Evolutionary conservation across 2,888 invertebrate genomes (phyloP), one percentile per base, ranked within the genome.

Genomic region (Tethea ocularis): DNA sequence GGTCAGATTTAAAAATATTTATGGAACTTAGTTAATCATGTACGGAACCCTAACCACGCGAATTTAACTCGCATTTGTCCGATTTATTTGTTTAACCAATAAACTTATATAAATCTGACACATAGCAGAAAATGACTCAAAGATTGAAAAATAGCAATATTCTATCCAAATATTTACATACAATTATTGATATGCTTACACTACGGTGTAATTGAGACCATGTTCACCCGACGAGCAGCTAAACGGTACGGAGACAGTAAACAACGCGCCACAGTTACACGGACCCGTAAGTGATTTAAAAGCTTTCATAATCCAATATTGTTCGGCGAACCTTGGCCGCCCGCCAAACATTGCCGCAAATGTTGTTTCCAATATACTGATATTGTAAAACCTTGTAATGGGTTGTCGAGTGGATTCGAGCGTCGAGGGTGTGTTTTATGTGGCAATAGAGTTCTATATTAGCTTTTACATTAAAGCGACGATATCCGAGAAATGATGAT

Each of bases 241-340:
- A 74, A 77, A 76, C 74, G 71, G 69, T 68, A 63, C 64, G 62
- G 73, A 72, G 80, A 79, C 71, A 69, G 82, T 82, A 86, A 87
- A 87, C 86, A 85, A 82, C 77, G 74, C 71, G 66, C 61, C 64
- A 67, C 71, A 68, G 69, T 75, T 77, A 80, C 71, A 78, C 72
- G 74, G 72, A 65, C 69, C 77, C 67, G 79, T 84, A 84, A 88
- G 82, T 88, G 88, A 87, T 89, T 87, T 86, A 86, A 86, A 86
- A 87, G 83, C 83, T 78, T 82, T 80, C 80, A 83, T 86, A 85
- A 87, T 85, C 82, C 81, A 83, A 85, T 80, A 78, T 74, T 72
- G 71, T 75, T 71, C 67, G 63, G 61, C 61, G 58, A 61, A 60
- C 55, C 53, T 72, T 83, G 84, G 84, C 74, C 57, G 59, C 41